Base-by-base conservation (phyloP, 2,113 vertebrate genomes). In the Puffinus mauretanicus region DNA sequence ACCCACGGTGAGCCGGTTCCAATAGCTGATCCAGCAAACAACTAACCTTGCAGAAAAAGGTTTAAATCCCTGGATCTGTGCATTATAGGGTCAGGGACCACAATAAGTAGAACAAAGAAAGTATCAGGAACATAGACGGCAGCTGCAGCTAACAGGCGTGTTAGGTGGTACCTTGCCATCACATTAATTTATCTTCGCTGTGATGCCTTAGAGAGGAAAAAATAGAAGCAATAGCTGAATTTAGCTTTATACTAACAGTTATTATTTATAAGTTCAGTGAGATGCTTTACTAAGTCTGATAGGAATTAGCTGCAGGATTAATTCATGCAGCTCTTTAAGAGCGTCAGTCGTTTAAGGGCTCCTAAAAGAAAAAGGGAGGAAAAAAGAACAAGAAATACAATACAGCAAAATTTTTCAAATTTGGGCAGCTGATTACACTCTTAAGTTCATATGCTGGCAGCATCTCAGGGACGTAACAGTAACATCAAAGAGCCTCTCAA, bases 401-500 rank as follows among this genome's bases (percentile, higher is more conserved):
- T 34, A 46, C 2, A 83, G 60, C 13, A 51, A 60, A 13, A 7
- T 16, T 47, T 88, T 92, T 71, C 47, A 38, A 12, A 73, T 73
- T 64, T 92, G 30, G 34, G 86, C 14, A 66, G 44, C 11, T 79
- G 75, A 78, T 71, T 71, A 72, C 22, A 24, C 16, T 82, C 42
- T 30, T 2, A 47, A 65, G 18, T 81, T 90, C 61, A 81, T 12
- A 18, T 7, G 30, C 58, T 85, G 62, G 66, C 82, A 88, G 57
- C 26, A 57, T 60, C 46, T 81, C 67, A 58, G 80, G 44, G 67
- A 70, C 13, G 16, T 40, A 58, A 52, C 1, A 9, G 20, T 51
- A 91, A 71, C 44, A 93, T 76, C 51, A 81, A 92, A 81, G 55
- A 82, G 62, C 26, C 30, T 81, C 64, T 73, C n/a, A 51, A n/a